Percentiles rank a stretch among this genome's conserved stretches.
Conservation (phyloP, 2,113 vertebrate genomes). For the Chaetops frenatus region DNA sequence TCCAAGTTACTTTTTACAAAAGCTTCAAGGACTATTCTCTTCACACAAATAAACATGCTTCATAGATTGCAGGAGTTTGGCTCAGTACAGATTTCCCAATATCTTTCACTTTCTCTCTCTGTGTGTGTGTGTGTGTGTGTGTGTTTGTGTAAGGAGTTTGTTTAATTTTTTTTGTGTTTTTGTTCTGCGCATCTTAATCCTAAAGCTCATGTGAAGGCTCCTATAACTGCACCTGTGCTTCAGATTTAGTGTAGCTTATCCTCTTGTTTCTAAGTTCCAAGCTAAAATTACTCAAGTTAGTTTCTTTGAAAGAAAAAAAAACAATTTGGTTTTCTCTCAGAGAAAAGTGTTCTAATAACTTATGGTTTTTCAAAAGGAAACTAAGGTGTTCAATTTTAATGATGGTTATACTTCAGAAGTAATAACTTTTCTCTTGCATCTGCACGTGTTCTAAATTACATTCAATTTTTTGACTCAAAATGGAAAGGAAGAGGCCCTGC, state of each 20-base stretch:
- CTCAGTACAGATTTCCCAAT: background rate
- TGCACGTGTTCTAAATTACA: background rate
- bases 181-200: background rate
- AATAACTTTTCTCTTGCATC: background rate
- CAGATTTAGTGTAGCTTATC: background rate
- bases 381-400: background rate
- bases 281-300: background rate
- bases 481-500: background rate
- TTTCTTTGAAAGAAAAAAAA: background rate
- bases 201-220: background rate
- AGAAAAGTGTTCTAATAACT: background rate
- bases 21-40: background rate
- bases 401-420: background rate
- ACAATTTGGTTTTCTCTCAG: background rate
- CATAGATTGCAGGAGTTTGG: accelerated
- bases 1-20: background rate
- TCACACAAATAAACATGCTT: background rate
- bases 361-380: background rate
- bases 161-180: background rate
- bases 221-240: background rate
- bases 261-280: background rate
- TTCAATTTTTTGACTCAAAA: background rate
- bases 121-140: too few relatives aligned
- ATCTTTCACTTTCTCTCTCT: background rate
- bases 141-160: background rate